Percentiles rank a stretch among this genome's conserved stretches.
phyloP scores from a whole-genome alignment of 2,113 vertebrate genomes.

The Eulemur macaco region DNA sequence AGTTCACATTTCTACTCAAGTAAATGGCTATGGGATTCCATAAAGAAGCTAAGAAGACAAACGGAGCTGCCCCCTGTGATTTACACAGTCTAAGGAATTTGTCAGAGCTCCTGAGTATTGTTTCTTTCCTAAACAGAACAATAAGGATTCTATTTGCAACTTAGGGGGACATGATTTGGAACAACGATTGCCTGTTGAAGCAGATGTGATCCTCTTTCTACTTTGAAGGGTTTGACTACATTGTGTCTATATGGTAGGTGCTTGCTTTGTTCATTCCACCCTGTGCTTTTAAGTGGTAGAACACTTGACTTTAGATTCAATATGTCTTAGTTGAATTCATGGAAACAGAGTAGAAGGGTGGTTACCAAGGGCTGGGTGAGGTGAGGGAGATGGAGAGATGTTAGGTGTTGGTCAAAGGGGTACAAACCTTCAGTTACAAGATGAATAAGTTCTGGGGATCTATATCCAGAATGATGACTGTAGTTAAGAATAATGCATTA shows the following conservation, averaged over 20 bases:
- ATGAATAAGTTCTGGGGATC: not conserved
- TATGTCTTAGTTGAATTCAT: not conserved
- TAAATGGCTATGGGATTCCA: not conserved
- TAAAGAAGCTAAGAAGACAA: not conserved
- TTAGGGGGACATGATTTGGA: not conserved
- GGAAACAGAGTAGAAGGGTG: not conserved
- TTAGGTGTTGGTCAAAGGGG: not conserved
- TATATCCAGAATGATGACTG: no score
- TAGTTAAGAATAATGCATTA: not conserved
- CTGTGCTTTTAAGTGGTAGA: not conserved
- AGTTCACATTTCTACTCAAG: not conserved
- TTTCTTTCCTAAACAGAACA: not conserved
- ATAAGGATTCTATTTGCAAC: not conserved
- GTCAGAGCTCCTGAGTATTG: not conserved
- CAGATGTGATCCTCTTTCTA: not conserved
- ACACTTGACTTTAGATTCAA: not conserved
- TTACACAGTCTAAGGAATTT: not conserved
- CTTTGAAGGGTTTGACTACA: not conserved
- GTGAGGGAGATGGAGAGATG: no score
- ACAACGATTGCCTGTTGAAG: not conserved
- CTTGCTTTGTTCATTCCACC: not conserved
- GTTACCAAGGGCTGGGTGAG: not conserved
- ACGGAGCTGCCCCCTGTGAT: accelerated
- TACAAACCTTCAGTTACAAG: no score
- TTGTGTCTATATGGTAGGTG: not conserved